Evolutionary conservation across 2,888 invertebrate species (phyloP).

Genomic region (Stratiomys singularior): DNA sequence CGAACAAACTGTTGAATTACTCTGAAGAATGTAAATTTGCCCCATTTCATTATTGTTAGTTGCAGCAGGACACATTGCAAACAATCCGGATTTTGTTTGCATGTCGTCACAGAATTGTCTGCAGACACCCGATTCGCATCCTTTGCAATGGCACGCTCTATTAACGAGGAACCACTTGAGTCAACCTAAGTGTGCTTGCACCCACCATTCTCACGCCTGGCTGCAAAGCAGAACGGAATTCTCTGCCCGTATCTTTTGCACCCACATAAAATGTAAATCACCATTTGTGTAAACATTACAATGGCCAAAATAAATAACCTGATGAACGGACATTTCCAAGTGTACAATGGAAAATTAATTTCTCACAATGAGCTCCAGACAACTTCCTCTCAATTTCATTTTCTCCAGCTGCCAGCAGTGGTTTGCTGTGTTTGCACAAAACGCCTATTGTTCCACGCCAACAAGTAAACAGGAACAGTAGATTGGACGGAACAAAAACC

Average conservation of each 20-base stretch:
- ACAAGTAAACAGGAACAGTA: neutral
- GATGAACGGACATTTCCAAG: neutral
- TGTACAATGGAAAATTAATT: conserved; percentile 8
- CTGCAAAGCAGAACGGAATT: neutral
- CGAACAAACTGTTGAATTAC: no score
- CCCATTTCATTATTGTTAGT: no score
- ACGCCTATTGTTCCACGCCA: conserved; percentile 6
- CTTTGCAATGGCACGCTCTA: no score
- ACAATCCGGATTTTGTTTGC: no score
- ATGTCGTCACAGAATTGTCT: no score
- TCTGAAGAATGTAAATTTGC: no score
- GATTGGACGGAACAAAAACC: neutral
- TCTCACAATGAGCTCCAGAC: neutral
- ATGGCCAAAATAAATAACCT: neutral
- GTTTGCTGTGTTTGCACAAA: neutral
- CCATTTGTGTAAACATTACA: neutral
- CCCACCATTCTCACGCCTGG: no score
- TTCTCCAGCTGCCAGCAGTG: neutral
- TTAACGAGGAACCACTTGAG: no score
- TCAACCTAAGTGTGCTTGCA: no score
- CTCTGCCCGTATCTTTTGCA: neutral
- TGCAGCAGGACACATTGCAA: no score
- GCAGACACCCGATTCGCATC: no score
- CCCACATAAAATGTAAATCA: conserved; percentile 1
- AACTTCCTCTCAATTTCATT: conserved; percentile 1